Base-by-base conservation (phyloP, 2,113 vertebrate genomes). In the Trogon surrucura region DNA sequence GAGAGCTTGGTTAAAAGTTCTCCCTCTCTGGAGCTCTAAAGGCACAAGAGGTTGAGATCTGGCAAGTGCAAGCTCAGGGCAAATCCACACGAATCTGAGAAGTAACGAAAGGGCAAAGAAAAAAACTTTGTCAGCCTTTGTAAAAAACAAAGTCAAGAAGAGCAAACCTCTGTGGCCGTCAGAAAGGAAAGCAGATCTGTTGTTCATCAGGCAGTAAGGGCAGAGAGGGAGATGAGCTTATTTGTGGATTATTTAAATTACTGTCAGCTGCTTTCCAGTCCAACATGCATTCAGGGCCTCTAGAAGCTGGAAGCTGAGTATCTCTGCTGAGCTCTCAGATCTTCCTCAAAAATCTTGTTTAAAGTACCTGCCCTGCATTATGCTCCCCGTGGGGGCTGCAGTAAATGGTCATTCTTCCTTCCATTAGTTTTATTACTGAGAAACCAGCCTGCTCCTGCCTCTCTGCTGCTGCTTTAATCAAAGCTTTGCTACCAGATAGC, bases 401-500 rank as follows among this genome's bases (percentile, higher is more conserved):
- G 51, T 74, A 88, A 93, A 45, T 57, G 80, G 57, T 57, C 70
- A 14, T 75, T 95, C 80, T 86, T 74, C 72, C 70, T 92, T 53
- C 88, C 69, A 70, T 94, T 87, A 69, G 48, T 85, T 92, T 94
- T 91, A 88, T 95, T 93, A 58, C 85, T 26, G 57, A 85, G 82
- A 95, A 41, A 78, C 75, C 36, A 86, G 85, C 88, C 90, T 30
- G 67, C 78, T 89, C 41, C 91, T 95, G 85, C 85, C 45, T 82
- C 66, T 95, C 51, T 5, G 36, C 88, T 91, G 75, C 89, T 84
- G 92, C 82, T 92, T 91, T 91, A 92, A 91, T 86, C 75, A 74
- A 81, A 87, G 88, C 83, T 81, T 44, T 81, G 92, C 83, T 93
- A 41, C 69, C 80, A 90, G 92, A 95, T 93, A 95, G 85, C 91